Base-by-base conservation (phyloP, 2,113 vertebrate genomes). In the Bufo bufo region DNA sequence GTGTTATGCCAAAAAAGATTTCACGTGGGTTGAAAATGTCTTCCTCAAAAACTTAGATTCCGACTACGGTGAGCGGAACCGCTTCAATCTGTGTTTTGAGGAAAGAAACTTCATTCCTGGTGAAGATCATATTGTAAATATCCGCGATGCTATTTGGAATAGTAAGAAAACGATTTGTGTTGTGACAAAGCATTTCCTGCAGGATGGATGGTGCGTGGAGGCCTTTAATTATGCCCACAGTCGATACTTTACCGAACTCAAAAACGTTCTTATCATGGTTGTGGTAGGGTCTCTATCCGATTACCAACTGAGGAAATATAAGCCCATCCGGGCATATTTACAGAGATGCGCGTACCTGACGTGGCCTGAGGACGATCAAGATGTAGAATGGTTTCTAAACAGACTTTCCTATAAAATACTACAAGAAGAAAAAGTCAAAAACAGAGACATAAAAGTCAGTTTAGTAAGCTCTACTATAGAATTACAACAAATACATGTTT, bases 191-290 rank as follows among this genome's bases (percentile, higher is more conserved):
- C 93, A 96, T 49, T 99, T 99, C 89, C 95, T 99, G 1, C 94
- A 93, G 83, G 97, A 99, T 0, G 96, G 96, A 0, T 99, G 98
- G 97, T 99, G 97, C 80, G 91, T 99, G 17, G 97, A 98, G 93
- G 96, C 96, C 33, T 99, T 99, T 90, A 93, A 92, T 85, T 91
- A 96, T 0, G 95, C 97, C n/a, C 97, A 96, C 91, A 93, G 94
- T 71, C 93, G 95, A 85, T 96, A 96, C 88, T 91, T 96, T 1
- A 92, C 93, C 17, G 95, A 97, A 61, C 90, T 97, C 45, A 94
- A 83, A 0, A 92, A 96, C 0, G 52, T 94, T 50, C 94, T 98
- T 63, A 91, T 98, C 4, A 85, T 99, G 95, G 90, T 99, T 59
- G 94, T 98, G 47, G 96, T 97, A 0, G 98, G 96, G 0, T 95